Percentiles rank a stretch among this genome's conserved stretches.
Evolutionary conservation across 2,797 vertebrate species (phyloP).

Genomic region (Tapirus indicus): DNA sequence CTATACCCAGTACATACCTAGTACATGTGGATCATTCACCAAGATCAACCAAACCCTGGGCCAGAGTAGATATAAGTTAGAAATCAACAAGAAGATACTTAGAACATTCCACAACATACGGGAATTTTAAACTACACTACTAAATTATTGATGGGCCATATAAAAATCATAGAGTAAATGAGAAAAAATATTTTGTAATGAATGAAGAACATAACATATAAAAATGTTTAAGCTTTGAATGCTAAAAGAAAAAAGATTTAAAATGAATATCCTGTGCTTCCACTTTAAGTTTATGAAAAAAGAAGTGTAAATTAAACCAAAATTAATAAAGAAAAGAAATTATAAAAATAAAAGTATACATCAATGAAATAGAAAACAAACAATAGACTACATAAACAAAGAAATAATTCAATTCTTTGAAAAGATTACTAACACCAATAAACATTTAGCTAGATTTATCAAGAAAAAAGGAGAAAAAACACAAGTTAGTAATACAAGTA

Average conservation of each 20-base stretch:
- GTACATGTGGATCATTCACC: background rate
- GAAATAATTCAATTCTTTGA: background rate
- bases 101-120: background rate
- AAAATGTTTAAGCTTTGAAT: background rate
- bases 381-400: background rate
- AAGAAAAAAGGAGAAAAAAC: background rate
- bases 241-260: background rate
- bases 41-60: background rate
- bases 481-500: background rate
- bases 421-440: background rate
- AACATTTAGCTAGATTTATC: background rate
- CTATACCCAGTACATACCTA: background rate
- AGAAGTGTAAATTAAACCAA: background rate
- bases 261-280: background rate
- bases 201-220: background rate
- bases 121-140: background rate
- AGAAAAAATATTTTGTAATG: background rate
- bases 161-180: background rate
- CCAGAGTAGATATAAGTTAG: background rate
- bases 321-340: background rate
- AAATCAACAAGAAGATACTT: background rate
- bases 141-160: background rate
- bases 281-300: background rate
- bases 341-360: background rate
- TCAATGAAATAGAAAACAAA: background rate